These are phyloP conservation scores for Cerastoderma edule DNA, from an alignment of 2,888 invertebrate species.

Conservation along the genomic window DNA sequence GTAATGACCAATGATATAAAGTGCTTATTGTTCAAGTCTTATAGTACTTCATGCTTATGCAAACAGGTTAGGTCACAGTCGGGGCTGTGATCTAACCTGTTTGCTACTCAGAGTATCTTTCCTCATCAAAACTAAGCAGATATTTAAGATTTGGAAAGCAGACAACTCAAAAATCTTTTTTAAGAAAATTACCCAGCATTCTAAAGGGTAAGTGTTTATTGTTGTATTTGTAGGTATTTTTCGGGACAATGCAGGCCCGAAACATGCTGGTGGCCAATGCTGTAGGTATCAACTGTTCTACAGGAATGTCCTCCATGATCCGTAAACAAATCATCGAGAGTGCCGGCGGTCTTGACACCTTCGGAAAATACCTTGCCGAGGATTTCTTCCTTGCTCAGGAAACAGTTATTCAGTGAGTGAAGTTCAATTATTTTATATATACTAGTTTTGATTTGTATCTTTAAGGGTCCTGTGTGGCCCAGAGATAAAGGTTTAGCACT, in stretches of 20 bases:
- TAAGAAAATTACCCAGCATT: background rate
- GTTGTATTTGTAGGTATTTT: conserved; percentile 88
- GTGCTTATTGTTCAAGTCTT: no score
- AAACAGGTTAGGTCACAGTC: no score
- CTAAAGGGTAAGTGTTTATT: background rate
- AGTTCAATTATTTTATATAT: no score
- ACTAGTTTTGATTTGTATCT: background rate
- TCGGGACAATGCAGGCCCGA: conserved; percentile 98
- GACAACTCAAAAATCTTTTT: no score
- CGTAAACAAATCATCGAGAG: conserved; percentile 95
- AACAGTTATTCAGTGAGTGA: conserved; percentile 88
- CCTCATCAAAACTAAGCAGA: no score
- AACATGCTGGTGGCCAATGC: conserved; percentile 97
- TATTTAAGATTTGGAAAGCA: no score
- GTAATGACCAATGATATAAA: no score
- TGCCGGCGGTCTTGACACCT: conserved; percentile 93
- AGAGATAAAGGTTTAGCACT: no score
- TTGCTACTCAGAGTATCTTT: no score
- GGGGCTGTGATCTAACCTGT: no score
- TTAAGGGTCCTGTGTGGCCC: no score
- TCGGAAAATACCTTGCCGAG: conserved; percentile 97
- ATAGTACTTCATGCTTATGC: no score
- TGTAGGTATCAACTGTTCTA: conserved; percentile 97
- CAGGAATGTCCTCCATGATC: conserved; percentile 98
- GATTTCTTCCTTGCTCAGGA: conserved; percentile 98